Conservation (phyloP, 1,140 invertebrate genomes). For the Conus ventricosus region DNA sequence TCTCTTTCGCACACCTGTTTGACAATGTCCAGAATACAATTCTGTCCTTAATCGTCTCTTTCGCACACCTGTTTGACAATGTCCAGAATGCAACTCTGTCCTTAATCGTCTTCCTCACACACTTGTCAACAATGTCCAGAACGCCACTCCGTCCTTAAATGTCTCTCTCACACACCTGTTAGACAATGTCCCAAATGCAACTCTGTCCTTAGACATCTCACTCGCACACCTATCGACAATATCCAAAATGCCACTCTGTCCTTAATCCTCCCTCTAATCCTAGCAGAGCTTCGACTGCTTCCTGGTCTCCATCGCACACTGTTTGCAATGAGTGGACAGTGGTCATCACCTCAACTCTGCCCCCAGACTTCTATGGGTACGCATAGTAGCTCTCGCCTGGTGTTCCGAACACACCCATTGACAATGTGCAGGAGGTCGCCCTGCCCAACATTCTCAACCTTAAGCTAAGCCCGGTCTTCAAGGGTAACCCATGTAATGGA, state of each 20-base stretch:
- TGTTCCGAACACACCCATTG: too few relatives aligned
- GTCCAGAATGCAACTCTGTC: not conserved
- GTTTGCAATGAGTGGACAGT: not conserved
- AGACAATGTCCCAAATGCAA: not conserved
- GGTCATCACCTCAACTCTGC: too few relatives aligned
- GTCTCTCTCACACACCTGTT: constrained; percentile 46
- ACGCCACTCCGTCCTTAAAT: not conserved
- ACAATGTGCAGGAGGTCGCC: too few relatives aligned
- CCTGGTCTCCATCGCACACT: too few relatives aligned
- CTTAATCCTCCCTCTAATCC: not conserved
- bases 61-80: constrained; percentile 37
- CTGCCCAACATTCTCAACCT: too few relatives aligned
- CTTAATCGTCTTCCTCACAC: too few relatives aligned
- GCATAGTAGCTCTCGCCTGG: too few relatives aligned
- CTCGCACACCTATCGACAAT: constrained; percentile 36
- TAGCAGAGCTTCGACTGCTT: too few relatives aligned
- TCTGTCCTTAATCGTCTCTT: constrained; percentile 12
- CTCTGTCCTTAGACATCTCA: constrained; percentile 5
- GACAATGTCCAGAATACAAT: not conserved
- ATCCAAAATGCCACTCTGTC: too few relatives aligned
- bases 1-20: constrained; percentile 48
- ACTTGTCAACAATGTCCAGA: not conserved
- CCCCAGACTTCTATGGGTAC: not conserved
- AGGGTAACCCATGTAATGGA: too few relatives aligned
- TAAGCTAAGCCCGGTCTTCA: too few relatives aligned